Evolutionary conservation across 2,888 invertebrate genomes (phyloP), one percentile per base, ranked within the genome.

Genomic region (Megastigmus dorsalis): DNA sequence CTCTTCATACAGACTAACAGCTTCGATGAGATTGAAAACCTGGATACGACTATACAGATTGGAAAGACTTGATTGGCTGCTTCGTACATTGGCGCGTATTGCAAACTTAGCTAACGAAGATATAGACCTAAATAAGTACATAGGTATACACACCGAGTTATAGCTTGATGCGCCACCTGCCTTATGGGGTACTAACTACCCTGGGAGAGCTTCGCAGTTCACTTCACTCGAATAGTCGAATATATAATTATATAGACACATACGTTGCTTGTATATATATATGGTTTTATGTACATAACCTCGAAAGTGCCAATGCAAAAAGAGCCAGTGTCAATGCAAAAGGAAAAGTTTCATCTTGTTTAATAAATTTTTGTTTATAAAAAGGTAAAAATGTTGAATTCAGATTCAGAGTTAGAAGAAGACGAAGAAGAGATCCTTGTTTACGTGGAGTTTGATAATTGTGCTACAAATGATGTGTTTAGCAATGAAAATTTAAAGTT

Each of bases 351-450:
- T 28, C 23, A 15, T 10, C 15, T 60, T 18, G 45, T 43, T 54
- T 30, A 38, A 7, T 26, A n/a, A 55, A 59, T 45, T 55, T 45
- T 41, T 10, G 28, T 66, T 71, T 41, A 2, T 23, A 26, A 62
- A 23, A 33, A 33, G 7, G 3, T 30, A 26, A 76, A 45, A 55
- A 77, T 77, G 77, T 66, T 62, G 9, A 63, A 75, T 66, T 63
- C 72, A 13, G 83, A 86, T 57, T 78, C 80, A 3, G 81, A 83
- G 60, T 52, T 82, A n/a, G 78, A 85, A 1, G 90, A 90, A 48
- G 88, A 89, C 28, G 91, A 91, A 82, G 91, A 91, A 83, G 92
- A 92, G 85, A 88, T 92, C 77, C 83, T 92, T 23, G 89, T 92
- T 0, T 92, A 90, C 81, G 91, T 91, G 2, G 91, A 92, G 83